Evolutionary conservation across 2,888 invertebrate species (phyloP), one percentile per base, ranked within the genome.

Genomic region (Drosophila nr. medialis): DNA sequence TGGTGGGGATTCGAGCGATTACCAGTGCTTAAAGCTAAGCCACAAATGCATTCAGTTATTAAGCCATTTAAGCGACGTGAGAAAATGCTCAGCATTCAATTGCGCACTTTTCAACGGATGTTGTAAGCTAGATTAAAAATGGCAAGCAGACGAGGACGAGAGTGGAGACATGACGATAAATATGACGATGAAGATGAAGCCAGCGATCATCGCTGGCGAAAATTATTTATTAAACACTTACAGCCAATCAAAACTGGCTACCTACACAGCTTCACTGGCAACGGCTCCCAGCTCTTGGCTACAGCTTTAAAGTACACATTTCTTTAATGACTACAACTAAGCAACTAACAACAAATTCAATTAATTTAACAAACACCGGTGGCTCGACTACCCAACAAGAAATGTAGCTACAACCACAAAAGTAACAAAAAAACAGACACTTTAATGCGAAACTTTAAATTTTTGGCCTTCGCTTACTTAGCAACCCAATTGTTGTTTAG

Each of bases 21-120:
- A 84, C 81, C 74, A 77, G 58, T 68, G 79, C 83, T 86, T 83
- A 86, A 86, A 87, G 88, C 86, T 83, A 75, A 83, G 85, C 85
- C 85, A 75, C 85, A 86, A 86, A 85, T 79, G 88, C 88, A 87
- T 86, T 87, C 79, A 81, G 83, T 87, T 85, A 86, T 86, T 86
- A 86, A 86, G 85, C 88, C 85, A 86, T 86, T 87, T 87, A 83
- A 81, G 81, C 85, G 88, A 86, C 88, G 85, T 86, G 85, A 86
- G 88, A 87, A 87, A 86, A 87, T 85, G 84, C 78, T 86, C 77
- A 72, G 64, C 69, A 76, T 76, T 79, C 78, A 86, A 72, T 72
- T 76, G 77, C 72, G 59, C 51, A 65, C 63, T 51, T 61, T 63
- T 59, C 61, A 63, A 66, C 81, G 81, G 81, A 81, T 81, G 81